Evolutionary conservation across 2,888 invertebrate genomes (phyloP).

Genomic region (Rhogogaster chlorosoma): DNA sequence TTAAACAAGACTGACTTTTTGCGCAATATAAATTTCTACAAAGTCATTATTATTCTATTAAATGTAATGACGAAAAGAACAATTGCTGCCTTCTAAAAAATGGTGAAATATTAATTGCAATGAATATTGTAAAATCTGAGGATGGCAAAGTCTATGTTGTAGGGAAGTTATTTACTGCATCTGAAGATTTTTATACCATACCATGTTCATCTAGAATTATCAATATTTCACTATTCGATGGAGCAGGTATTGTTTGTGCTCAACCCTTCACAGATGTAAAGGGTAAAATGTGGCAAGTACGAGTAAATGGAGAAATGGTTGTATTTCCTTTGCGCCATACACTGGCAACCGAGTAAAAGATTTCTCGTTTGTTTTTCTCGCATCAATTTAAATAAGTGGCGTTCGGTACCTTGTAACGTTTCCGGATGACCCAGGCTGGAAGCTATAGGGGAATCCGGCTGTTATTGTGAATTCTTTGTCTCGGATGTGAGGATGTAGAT

Average conservation of each 20-base stretch:
- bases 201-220: background rate
- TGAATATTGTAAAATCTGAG: background rate
- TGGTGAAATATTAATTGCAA: background rate
- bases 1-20: background rate
- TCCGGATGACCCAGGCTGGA: too few species aligned
- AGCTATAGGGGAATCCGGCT: too few species aligned
- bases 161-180: background rate
- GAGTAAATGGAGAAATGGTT: background rate
- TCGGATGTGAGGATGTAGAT: too few species aligned
- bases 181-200: background rate
- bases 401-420: too few species aligned
- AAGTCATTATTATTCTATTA: background rate
- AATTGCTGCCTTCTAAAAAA: background rate
- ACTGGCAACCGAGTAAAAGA: background rate
- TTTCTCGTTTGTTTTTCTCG: background rate
- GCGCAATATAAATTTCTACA: background rate
- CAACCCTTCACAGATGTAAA: background rate
- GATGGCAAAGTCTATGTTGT: background rate
- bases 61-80: background rate
- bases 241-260: background rate
- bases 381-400: background rate
- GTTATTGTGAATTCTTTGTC: too few species aligned
- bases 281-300: background rate
- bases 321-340: background rate
- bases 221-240: background rate